Percentiles rank a stretch among this genome's conserved stretches.
phyloP scores from a whole-genome alignment of 2,888 invertebrate genomes.

The Diaperis boleti region DNA sequence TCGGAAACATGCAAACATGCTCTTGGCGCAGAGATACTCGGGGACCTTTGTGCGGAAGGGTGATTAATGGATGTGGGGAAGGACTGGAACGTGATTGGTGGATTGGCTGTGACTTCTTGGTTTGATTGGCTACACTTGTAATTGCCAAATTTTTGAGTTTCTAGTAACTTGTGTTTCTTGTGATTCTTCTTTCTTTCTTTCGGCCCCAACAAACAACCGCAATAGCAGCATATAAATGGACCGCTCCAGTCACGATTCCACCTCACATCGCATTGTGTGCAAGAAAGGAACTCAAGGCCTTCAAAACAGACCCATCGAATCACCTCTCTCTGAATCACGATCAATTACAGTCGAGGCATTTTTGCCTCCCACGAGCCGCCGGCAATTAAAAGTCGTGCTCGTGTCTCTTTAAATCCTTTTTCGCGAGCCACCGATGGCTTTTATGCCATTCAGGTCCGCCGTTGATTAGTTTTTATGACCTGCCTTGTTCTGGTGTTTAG shows the following conservation, averaged over 20 bases:
- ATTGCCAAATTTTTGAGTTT: too few species aligned
- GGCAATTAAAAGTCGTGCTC: conserved; percentile 28
- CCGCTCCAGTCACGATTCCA: neutral
- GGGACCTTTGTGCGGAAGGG: conserved; percentile 14
- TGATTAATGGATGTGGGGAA: conserved; percentile 32
- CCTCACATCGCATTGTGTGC: conserved; percentile 6
- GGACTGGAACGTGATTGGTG: too few species aligned
- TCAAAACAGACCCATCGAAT: conserved; percentile 21
- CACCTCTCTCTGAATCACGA: conserved; percentile 37
- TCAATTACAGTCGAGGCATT: conserved; percentile 38
- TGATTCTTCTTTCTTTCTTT: too few species aligned
- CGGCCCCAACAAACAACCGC: too few species aligned
- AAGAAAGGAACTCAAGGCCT: conserved; percentile 28
- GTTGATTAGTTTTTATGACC: conserved; percentile 21
- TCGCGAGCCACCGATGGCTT: conserved; percentile 6
- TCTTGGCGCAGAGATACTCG: conserved; percentile 20
- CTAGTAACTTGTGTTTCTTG: too few species aligned
- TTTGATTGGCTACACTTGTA: too few species aligned
- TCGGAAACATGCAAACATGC: conserved; percentile 31
- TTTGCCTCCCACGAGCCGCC: conserved; percentile 35
- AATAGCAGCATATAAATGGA: conserved; percentile 10
- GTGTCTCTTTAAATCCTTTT: conserved; percentile 24
- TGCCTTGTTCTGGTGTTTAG: too few species aligned
- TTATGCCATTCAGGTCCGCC: conserved; percentile 15
- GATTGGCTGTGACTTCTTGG: too few species aligned